These are phyloP conservation scores for Denticeps clupeoides DNA, from an alignment of 2,797 vertebrate species.

Conservation along the genomic window DNA sequence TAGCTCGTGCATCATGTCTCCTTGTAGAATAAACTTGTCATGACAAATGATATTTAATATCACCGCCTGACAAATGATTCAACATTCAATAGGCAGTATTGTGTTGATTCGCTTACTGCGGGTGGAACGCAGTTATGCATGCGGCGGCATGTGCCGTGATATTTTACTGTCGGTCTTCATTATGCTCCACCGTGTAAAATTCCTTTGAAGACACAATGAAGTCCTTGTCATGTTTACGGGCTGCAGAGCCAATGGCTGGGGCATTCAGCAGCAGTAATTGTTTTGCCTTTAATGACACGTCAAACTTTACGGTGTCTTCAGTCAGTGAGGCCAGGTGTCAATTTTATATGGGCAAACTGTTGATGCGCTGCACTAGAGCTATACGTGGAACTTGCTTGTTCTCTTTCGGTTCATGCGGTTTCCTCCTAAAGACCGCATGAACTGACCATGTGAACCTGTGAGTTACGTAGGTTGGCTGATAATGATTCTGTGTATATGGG, in stretches of 20 bases:
- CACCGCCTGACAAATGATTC: background rate
- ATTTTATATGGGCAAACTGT: too few species aligned
- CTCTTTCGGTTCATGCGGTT: too few species aligned
- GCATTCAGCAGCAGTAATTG: background rate
- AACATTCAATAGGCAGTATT: background rate
- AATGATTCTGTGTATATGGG: too few species aligned
- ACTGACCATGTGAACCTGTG: too few species aligned
- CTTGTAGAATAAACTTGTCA: background rate
- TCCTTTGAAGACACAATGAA: background rate
- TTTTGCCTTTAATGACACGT: too few species aligned
- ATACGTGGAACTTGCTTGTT: too few species aligned
- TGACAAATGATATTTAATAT: background rate
- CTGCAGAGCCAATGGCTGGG: background rate
- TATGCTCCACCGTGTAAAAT: background rate
- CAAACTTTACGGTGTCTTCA: too few species aligned
- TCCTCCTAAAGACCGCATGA: too few species aligned
- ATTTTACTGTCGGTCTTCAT: background rate
- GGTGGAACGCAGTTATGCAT: background rate
- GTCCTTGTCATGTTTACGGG: slow-evolving; percentile 1
- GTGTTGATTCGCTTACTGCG: background rate
- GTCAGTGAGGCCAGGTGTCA: too few species aligned
- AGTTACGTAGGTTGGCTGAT: too few species aligned
- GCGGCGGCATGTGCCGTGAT: background rate
- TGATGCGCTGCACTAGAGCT: too few species aligned
- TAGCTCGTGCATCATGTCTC: background rate